A percentile compares a stretch with the other conserved stretches of the same genome.
These are phyloP conservation scores for Ochotona princeps DNA, from an alignment of 2,113 vertebrate genomes.

Conservation along the genomic window DNA sequence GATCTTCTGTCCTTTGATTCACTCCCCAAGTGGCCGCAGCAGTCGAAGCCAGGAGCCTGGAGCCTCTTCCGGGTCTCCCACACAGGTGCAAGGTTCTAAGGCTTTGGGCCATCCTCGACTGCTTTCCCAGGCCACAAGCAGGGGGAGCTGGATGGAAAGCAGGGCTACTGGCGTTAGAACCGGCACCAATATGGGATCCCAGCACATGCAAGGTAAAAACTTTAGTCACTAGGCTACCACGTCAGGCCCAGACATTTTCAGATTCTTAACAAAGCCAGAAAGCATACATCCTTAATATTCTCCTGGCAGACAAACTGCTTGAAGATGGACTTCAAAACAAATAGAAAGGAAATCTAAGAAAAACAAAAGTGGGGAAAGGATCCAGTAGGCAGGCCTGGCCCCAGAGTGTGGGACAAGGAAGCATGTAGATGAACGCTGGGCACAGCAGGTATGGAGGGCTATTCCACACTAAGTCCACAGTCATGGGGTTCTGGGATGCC, in stretches of 20 bases:
- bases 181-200: too few species aligned
- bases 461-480: not conserved
- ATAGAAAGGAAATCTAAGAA: not conserved
- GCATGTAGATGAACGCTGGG: not conserved
- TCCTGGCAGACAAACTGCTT: not conserved
- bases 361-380: not conserved
- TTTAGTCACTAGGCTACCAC: too few species aligned
- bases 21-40: too few species aligned
- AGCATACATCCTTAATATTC: not conserved
- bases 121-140: too few species aligned
- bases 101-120: too few species aligned
- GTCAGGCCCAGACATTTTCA: not conserved
- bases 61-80: too few species aligned
- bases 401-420: not conserved
- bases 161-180: too few species aligned
- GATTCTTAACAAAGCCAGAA: conserved; percentile 12
- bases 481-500: not conserved
- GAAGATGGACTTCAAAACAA: not conserved
- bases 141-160: too few species aligned
- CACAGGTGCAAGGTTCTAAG: too few species aligned
- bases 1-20: too few species aligned
- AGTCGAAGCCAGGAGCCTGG: too few species aligned
- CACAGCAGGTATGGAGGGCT: not conserved
- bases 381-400: not conserved
- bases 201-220: too few species aligned